Base-by-base conservation (phyloP, 2,888 invertebrate species). In the Matsumyia berberina region DNA sequence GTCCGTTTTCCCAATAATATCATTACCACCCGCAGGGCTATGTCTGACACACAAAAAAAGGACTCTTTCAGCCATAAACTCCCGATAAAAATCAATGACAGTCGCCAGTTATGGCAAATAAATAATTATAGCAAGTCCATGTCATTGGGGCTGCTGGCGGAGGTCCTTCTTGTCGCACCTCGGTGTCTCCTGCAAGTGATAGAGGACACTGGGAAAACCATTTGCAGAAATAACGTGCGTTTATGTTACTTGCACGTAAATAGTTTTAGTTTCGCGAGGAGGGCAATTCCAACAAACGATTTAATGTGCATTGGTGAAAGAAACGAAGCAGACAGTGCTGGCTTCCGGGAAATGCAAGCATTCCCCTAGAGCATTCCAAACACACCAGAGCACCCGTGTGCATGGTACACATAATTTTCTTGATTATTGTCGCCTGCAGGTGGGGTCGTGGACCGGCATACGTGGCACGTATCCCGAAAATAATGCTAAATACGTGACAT, bases 401-500 rank as follows among this genome's bases (percentile, higher is more conserved):
- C 24, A 24, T 4, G 24, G 24, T 15, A 60, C 64, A 82, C 72
- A 82, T 82, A 66, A 82, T 72, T 66, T 60, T 66, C 37, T 66
- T 72, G 77, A 82, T 78, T 82, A 82, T 78, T 82, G 77, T 82
- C 82, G 72, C 77, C 66, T 78, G 55, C 66, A 39, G 72, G 70
- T 58, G 64, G 53, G 44, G 81, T 51, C n/a, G n/a, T n/a, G n/a
- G 58, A 51, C 58, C 70, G 12, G 39, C 44, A 64, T 44, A 51
- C 66, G 72, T 58, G 53, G 72, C 82, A 82, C 82, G 82, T 82
- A 77, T 60, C 57, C 77, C 72, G 66, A 82, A 78, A 82, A 82
- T 82, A 82, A 82, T 82, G 81, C 77, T 82, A 82, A 82, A 82
- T 82, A 82, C 82, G 82, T 82, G 82, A 77, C 82, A 72, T 62